Base-by-base conservation (phyloP, 2,888 invertebrate genomes). In the Endotricha flammealis region DNA sequence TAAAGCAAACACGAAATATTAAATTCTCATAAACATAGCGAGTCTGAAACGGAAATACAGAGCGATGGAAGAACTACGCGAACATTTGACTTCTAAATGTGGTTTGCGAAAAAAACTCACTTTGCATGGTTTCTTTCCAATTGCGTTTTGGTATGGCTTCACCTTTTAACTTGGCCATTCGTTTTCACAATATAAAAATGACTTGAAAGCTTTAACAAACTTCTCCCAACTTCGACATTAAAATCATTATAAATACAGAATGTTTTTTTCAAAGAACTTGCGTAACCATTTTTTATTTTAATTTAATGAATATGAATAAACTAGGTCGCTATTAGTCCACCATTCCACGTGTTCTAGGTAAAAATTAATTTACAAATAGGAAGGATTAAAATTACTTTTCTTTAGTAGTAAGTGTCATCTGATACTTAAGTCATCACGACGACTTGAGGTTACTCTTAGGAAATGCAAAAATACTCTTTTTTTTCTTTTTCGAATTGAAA, bases 111-210 rank as follows among this genome's bases (percentile, higher is more conserved):
- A 62, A 65, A 64, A 58, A 53, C 47, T 39, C 45, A 48, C 45
- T 54, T 76, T 75, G 62, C 61, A 55, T 48, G 79, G 79, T 62
- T 79, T 81, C 80, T 69, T 76, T 74, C 66, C 78, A 72, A 79
- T 79, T 69, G 70, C 61, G 64, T 53, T 43, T 59, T 63, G 41
- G 47, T 74, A 71, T 35, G 82, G 77, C 56, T 76, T 80, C 81
- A 44, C 59, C 67, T 62, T 71, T 71, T 61, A 67, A 58, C 50
- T 64, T 53, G 46, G 48, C 53, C 46, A 53, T 47, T 44, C 47
- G 54, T 50, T 50, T 52, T 50, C 52, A 57, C 60, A 64, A 74
- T 60, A 62, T 58, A 60, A 61, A 67, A 64, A n/a, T n/a, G 57
- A 58, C 61, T 67, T 64, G 39, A 49, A 46, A 40, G 41, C 40